Evolutionary conservation across 2,888 invertebrate genomes (phyloP).

Genomic region (Acleris sparsana): DNA sequence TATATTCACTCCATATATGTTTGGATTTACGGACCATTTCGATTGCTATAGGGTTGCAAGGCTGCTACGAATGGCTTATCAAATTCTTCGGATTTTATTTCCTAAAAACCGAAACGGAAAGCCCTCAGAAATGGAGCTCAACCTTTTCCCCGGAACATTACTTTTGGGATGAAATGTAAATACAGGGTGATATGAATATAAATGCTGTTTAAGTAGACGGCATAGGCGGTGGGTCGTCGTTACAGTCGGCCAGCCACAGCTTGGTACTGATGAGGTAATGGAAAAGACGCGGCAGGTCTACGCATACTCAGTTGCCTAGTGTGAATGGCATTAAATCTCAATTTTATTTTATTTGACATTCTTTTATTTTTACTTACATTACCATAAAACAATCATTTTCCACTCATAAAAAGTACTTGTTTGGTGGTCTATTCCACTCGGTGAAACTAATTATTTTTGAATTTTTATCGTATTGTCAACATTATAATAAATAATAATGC

Average conservation of each 20-base stretch:
- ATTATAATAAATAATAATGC: too few species aligned
- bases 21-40: slow-evolving; percentile 15
- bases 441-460: too few species aligned
- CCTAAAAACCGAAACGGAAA: slow-evolving; percentile 40
- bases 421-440: too few species aligned
- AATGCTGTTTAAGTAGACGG: slow-evolving; percentile 76
- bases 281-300: slow-evolving; percentile 24
- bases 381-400: too few species aligned
- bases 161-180: slow-evolving; percentile 76
- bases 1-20: slow-evolving; percentile 6
- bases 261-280: slow-evolving; percentile 43
- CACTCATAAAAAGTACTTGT: too few species aligned
- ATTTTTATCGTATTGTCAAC: too few species aligned
- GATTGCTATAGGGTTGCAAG: slow-evolving; percentile 1
- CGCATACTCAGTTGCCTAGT: too few species aligned
- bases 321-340: neutral
- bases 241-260: slow-evolving; percentile 39
- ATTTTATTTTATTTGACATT: neutral
- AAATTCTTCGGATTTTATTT: slow-evolving; percentile 38
- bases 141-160: slow-evolving; percentile 61
- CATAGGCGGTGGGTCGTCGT: slow-evolving; percentile 50
- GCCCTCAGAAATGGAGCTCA: slow-evolving; percentile 52
- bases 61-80: slow-evolving; percentile 27
- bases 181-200: slow-evolving; percentile 81
- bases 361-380: too few species aligned